Evolutionary conservation across 2,113 vertebrate genomes (phyloP).

Genomic region (Pterocles gutturalis): DNA sequence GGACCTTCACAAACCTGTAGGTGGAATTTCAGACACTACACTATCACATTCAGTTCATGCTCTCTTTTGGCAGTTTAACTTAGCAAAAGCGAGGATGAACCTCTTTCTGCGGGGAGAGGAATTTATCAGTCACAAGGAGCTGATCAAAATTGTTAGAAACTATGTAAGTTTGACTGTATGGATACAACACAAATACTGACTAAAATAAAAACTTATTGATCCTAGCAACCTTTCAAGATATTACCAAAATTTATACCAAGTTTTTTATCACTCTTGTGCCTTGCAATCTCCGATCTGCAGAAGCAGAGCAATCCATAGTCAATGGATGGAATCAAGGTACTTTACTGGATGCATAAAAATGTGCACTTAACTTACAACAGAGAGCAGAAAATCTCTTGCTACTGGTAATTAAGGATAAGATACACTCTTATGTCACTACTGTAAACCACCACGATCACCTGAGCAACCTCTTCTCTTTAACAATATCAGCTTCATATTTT

Average conservation of each 20-base stretch:
- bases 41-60: background rate
- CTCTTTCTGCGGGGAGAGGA: background rate
- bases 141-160: background rate
- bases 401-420: background rate
- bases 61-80: background rate
- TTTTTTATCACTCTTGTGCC: background rate
- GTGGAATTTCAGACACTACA: background rate
- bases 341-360: background rate
- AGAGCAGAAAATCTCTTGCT: background rate
- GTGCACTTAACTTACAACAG: background rate
- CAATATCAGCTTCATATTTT: background rate
- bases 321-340: background rate
- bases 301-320: background rate
- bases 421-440: background rate
- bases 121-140: background rate
- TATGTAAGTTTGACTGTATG: background rate
- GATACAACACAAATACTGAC: background rate
- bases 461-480: background rate
- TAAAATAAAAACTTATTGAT: background rate
- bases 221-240: background rate
- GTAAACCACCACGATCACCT: background rate
- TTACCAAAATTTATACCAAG: background rate
- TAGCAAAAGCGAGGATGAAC: background rate
- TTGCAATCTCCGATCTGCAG: background rate
- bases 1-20: background rate